A percentile compares a stretch with the other conserved stretches of the same genome.
Conservation (phyloP, 2,888 invertebrate genomes). For the Terebella lapidaria region DNA sequence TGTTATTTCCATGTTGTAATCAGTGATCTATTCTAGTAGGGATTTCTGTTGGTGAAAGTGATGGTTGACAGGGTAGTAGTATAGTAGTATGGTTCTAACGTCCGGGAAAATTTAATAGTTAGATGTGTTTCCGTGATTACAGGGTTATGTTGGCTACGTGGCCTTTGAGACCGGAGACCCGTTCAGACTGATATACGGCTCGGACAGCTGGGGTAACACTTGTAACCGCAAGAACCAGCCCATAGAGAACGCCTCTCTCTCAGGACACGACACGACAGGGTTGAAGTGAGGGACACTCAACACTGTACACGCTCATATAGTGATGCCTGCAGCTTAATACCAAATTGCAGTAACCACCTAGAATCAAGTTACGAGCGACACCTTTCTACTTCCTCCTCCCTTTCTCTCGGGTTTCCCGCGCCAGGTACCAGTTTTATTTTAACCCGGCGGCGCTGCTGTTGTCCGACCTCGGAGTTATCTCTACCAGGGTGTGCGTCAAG, state of each 20-base stretch:
- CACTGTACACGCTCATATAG: too few species aligned
- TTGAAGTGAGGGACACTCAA: constrained; percentile 29
- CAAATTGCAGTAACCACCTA: too few species aligned
- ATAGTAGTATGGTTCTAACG: too few species aligned
- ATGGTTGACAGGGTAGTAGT: too few species aligned
- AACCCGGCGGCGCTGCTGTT: neutral
- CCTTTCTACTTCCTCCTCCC: too few species aligned
- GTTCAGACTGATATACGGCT: constrained; percentile 61
- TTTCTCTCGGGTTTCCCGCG: too few species aligned
- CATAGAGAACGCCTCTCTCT: constrained; percentile 49
- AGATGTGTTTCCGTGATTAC: neutral
- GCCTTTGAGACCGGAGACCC: constrained; percentile 56
- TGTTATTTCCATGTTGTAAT: too few species aligned
- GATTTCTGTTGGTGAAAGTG: too few species aligned
- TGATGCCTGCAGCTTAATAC: too few species aligned
- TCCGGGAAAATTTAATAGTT: too few species aligned
- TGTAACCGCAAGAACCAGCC: constrained; percentile 54
- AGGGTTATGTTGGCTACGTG: neutral
- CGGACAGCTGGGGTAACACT: constrained; percentile 64
- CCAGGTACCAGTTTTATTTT: neutral
- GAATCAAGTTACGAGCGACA: too few species aligned
- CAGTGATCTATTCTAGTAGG: too few species aligned
- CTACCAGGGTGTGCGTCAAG: constrained; percentile 10
- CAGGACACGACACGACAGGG: constrained; percentile 47
- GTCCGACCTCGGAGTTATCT: neutral